Evolutionary conservation across 2,888 invertebrate genomes (phyloP), one percentile per base, ranked within the genome.

Genomic region (Rhabditoides inermis): DNA sequence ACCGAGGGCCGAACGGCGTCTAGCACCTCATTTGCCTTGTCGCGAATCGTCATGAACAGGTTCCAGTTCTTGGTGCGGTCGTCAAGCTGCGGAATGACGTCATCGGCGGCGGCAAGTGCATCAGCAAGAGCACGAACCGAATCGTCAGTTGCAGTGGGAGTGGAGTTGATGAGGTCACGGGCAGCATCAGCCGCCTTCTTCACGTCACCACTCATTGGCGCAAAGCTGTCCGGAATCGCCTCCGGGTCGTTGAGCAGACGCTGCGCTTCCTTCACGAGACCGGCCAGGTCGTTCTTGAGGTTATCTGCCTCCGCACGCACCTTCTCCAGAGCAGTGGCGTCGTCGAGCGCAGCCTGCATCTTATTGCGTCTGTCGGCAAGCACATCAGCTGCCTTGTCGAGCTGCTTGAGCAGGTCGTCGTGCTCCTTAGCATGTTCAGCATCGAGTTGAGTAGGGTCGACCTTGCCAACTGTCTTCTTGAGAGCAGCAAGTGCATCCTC

Each of bases 31-130:
- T 62, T 65, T 20, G 63, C 58, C 7, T 51, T 51, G 32, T 69
- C 66, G 18, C 65, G 65, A 27, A 58, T 54, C 2, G 51, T 51
- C 5, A 63, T 57, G 39, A 70, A 70, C 18, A 58, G 55, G 7
- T 58, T 42, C 63, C 65, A 68, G 22, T 55, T 48, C 18, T 47
- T 46, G 44, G 56, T 49, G 45, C 62, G 55, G 28, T 63, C 56
- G 23, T 59, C 58, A 30, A 69, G 64, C 39, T 56, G 51, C 23
- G 60, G 60, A 28, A 48, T 49, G 22, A 58, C 48, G 27, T 47
- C 49, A 28, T 58, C 55, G 30, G 61, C 62, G 7, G 57, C 45
- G 26, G 39, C 53, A 27, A 65, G 42, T 10, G 57, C 51, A 36
- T 46, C 45, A 39, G 55, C 40, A 41, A 65, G 56, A 25, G 48